Base-by-base conservation (phyloP, 2,797 vertebrate species). In the Sebastes elongatus region DNA sequence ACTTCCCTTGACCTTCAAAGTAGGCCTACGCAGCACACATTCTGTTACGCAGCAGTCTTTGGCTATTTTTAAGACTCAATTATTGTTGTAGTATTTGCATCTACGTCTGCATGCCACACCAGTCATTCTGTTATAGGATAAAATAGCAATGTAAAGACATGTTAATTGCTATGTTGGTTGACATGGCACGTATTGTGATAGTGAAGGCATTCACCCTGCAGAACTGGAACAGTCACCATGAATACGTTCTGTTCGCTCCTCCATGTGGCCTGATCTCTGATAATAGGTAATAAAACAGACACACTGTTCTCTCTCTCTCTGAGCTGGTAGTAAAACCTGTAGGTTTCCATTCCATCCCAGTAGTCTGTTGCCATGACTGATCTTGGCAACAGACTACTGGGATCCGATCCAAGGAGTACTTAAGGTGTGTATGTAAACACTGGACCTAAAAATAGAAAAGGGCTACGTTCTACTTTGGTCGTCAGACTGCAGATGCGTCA, bases 361-460 rank as follows among this genome's bases (percentile, higher is more conserved):
- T 28, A 28, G 28, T 28, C 28, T 49, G 84, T 89, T 89, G 78
- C 78, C 71, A 72, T 42, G 63, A 74, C 60, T 25, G 23, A 61
- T 69, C 81, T 80, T 81, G 64, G 85, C 86, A 92, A 86, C 81
- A 53, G 69, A 69, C 69, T 7, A 61, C 86, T 77, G 71, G 82
- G 84, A 73, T 16, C 63, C 3, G 59, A 63, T 78, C 89, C 91
- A 87, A 78, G 20, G 27, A 74, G 79, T 72, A 71, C 86, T 88
- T 81, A 78, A 91, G 85, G 86, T 89, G 85, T 74, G 68, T 81
- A 71, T 78, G 89, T 91, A 93, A 89, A 90, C 88, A 88, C 32
- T 22, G 5, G 23, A 56, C 82, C 53, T 53, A 76, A 82, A 92
- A 89, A 92, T 89, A 90, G 92, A 87, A 74, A 68, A 32, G 4